Base-by-base conservation (phyloP, 1,140 invertebrate genomes). In the Hormaphis cornu region DNA sequence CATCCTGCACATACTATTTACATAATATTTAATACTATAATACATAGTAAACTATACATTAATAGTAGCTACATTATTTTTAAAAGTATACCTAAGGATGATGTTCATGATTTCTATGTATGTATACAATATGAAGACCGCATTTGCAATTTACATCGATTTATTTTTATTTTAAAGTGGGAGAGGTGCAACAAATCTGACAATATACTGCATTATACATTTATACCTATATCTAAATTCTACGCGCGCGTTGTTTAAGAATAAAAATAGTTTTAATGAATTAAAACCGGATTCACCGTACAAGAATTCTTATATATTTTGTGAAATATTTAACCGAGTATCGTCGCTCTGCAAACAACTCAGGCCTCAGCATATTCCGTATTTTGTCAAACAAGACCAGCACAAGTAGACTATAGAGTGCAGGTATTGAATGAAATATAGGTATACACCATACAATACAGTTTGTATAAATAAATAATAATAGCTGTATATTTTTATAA, bases 191-290 rank as follows among this genome's bases (percentile, higher is more conserved):
- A 59, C 42, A 59, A 59, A 42, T 40, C 26, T 2, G 56, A 42
- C n/a, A 54, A 40, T 58, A 30, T 30, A 30, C 2, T n/a, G 50
- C 24, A 18, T 20, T 33, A 54, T 54, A 59, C 24, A 9, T 26
- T 5, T 24, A 42, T 40, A 40, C 14, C 14, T 40, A 40, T 40
- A 40, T 40, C n/a, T n/a, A n/a, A n/a, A n/a, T n/a, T n/a, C n/a
- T n/a, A 40, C 37, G 14, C 37, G 14, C 37, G 8, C 20, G 56
- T 54, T 33, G 28, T 35, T 54, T 10, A 10, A 33, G 24, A 16
- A 59, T 26, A 59, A 30, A 59, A 59, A 56, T 24, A 59, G 14
- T 42, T 35, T 59, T 59, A 59, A 59, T 59, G 56, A 59, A 59
- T 59, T 59, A 42, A 59, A 59, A 59, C 56, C 56, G 56, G 56